phyloP scores from a whole-genome alignment of 1,140 invertebrate species.

The Chymomyza costata region DNA sequence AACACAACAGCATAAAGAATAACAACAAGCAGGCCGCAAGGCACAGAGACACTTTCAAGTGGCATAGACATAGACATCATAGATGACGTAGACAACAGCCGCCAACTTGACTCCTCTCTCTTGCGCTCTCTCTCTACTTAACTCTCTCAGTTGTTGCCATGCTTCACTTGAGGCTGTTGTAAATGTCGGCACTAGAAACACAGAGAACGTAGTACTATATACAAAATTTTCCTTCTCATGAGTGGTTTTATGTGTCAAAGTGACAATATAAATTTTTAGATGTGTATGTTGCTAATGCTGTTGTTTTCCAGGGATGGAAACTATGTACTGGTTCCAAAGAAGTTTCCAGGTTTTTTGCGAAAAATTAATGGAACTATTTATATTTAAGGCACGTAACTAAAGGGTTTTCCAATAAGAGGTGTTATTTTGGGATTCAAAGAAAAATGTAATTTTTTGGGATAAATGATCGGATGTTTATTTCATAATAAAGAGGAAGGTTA shows the following conservation, averaged over 20 bases:
- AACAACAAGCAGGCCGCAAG: conserved; percentile 30
- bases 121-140: no score
- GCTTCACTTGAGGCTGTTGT: conserved; percentile 64
- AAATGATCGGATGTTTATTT: no score
- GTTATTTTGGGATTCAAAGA: no score
- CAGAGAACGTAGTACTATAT: conserved; percentile 13
- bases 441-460: no score
- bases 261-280: conserved; percentile 72
- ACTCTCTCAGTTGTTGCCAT: conserved; percentile 32
- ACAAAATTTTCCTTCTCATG: conserved; percentile 34
- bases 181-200: conserved; percentile 58
- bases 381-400: no score
- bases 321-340: no score
- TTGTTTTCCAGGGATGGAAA: no score
- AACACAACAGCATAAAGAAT: conserved; percentile 19
- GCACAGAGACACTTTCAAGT: conserved; percentile 62
- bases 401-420: no score
- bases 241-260: conserved; percentile 71
- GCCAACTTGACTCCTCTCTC: no score
- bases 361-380: no score
- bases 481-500: no score
- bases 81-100: neutral
- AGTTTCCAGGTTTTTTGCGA: no score
- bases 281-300: conserved; percentile 14
- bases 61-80: conserved; percentile 35